A percentile compares a stretch with the other conserved stretches of the same genome.
Evolutionary conservation across 1,140 invertebrate genomes (phyloP).

Genomic region (Solen grandis): DNA sequence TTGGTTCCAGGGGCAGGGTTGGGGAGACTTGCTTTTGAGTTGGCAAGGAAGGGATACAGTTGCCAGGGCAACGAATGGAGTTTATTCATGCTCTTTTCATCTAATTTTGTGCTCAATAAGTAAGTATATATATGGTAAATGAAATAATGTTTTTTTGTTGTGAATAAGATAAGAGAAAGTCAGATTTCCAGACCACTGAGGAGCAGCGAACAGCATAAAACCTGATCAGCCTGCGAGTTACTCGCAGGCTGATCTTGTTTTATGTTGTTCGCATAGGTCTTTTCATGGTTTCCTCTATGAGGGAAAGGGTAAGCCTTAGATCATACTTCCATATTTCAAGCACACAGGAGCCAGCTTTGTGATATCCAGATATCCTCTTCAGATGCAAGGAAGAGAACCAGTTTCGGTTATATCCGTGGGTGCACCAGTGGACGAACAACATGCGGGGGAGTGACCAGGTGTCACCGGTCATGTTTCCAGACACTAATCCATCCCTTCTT

Average conservation of each 20-base stretch:
- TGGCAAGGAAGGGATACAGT: conserved; percentile 92
- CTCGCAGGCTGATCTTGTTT: too few species aligned
- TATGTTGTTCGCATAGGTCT: too few species aligned
- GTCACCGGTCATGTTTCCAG: conserved; percentile 91
- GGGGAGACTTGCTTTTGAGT: conserved; percentile 95
- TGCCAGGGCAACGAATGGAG: conserved; percentile 99
- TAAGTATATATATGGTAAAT: conserved; percentile 79
- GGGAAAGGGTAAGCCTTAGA: not conserved
- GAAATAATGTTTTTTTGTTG: too few species aligned
- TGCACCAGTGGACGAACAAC: conserved; percentile 96
- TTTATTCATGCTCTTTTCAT: conserved; percentile 97
- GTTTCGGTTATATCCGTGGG: conserved; percentile 93
- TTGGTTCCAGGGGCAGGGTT: conserved; percentile 97
- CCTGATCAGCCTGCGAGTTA: too few species aligned
- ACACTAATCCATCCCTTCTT: conserved; percentile 89
- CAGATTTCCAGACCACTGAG: too few species aligned
- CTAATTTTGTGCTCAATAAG: conserved; percentile 97
- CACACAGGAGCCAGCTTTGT: too few species aligned
- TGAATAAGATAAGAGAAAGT: too few species aligned
- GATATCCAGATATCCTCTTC: too few species aligned
- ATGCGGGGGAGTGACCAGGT: conserved; percentile 90
- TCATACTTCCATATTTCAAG: not conserved
- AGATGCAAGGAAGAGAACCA: conserved; percentile 84
- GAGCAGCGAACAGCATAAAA: too few species aligned
- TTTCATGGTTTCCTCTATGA: too few species aligned